A percentile compares a stretch with the other conserved stretches of the same genome.
Evolutionary conservation across 2,113 vertebrate genomes (phyloP).

Genomic region (Sturnira hondurensis): DNA sequence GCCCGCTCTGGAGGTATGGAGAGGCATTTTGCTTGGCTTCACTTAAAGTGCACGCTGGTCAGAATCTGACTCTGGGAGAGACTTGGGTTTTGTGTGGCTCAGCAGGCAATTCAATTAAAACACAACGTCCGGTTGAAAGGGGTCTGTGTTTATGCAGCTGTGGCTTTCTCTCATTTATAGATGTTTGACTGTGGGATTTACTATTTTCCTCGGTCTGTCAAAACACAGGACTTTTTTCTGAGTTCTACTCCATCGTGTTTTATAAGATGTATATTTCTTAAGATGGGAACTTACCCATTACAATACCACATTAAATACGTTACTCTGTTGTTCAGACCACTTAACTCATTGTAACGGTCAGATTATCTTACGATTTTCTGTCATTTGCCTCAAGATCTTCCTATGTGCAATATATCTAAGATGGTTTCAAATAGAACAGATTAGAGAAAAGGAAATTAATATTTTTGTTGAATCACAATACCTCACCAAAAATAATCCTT

Average conservation of each 20-base stretch:
- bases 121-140: slow-evolving; percentile 41
- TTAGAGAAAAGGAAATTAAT: background rate
- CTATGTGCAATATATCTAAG: background rate
- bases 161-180: slow-evolving; percentile 23
- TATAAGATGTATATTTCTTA: background rate
- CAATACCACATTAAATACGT: background rate
- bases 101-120: slow-evolving; percentile 72
- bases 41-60: slow-evolving; percentile 51
- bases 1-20: background rate
- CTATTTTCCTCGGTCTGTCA: slow-evolving; percentile 14
- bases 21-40: slow-evolving; percentile 57
- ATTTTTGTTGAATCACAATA: background rate
- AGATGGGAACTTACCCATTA: background rate
- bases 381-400: background rate
- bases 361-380: background rate
- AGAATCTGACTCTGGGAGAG: slow-evolving; percentile 47
- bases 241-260: background rate
- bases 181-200: background rate
- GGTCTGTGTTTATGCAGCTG: slow-evolving; percentile 37
- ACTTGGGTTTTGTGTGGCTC: slow-evolving; percentile 65
- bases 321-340: background rate
- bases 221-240: background rate
- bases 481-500: background rate
- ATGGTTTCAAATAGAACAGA: background rate
- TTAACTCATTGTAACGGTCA: background rate